phyloP scores from a whole-genome alignment of 2,888 invertebrate genomes.

The Plebejus melissa region DNA sequence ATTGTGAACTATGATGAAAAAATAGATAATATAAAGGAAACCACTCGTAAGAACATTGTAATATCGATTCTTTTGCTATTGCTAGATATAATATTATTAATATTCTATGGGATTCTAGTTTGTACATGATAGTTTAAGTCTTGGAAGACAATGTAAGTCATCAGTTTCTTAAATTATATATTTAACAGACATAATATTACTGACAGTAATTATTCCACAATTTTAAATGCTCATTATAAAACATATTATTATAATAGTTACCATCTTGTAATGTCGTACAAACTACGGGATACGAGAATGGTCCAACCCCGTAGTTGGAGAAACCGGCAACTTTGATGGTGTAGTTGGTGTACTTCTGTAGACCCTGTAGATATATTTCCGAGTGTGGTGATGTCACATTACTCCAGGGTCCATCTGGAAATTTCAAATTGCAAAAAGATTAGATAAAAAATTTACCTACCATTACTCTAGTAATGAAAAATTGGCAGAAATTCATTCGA shows the following conservation, averaged over 20 bases:
- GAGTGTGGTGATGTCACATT: constrained; percentile 83
- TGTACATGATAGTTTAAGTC: no score
- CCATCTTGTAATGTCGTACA: constrained; percentile 92
- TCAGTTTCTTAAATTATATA: no score
- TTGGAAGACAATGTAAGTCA: no score
- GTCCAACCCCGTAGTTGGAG: constrained; percentile 90
- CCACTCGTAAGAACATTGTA: no score
- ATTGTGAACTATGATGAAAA: no score
- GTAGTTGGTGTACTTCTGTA: constrained; percentile 92
- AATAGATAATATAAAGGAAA: no score
- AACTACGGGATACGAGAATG: constrained; percentile 85
- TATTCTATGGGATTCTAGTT: no score
- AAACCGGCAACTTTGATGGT: constrained; percentile 90
- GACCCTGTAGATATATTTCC: constrained; percentile 86
- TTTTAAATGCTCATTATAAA: not conserved
- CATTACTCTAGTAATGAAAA: no score
- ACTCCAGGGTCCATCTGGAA: constrained; percentile 62
- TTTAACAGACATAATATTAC: no score
- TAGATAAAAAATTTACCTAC: not conserved
- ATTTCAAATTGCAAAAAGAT: not conserved
- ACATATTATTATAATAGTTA: constrained; percentile 51
- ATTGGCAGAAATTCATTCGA: no score
- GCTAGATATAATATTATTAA: no score
- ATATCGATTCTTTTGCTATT: no score
- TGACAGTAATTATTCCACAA: not conserved